Percentiles rank a stretch among this genome's conserved stretches.
Evolutionary conservation across 2,888 invertebrate genomes (phyloP).

Genomic region (Sarcophaga variegata): DNA sequence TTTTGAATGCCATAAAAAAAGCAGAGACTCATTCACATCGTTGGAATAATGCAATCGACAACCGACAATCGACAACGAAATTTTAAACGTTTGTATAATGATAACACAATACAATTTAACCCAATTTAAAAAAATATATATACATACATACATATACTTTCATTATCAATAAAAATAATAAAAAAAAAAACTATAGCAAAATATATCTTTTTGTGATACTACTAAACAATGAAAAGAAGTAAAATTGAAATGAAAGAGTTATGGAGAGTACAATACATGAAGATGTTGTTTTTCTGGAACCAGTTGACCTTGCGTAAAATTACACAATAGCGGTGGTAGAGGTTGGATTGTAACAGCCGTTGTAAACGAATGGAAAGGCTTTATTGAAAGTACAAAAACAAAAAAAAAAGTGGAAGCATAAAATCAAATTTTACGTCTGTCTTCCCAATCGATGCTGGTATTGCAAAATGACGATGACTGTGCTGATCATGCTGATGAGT

Average conservation of each 20-base stretch:
- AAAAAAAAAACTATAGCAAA: background rate
- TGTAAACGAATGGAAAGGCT: conserved; percentile 11
- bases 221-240: background rate
- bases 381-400: conserved; percentile 10
- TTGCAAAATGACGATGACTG: conserved; percentile 24
- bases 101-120: background rate
- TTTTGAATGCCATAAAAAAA: background rate
- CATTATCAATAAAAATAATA: conserved; percentile 26
- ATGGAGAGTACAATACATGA: conserved; percentile 10
- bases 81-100: background rate
- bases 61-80: background rate
- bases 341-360: background rate
- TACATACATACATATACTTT: background rate
- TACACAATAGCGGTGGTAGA: conserved; percentile 56
- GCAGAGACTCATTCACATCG: background rate
- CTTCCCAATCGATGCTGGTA: background rate
- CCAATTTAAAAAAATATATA: conserved; percentile 1
- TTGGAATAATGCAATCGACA: background rate
- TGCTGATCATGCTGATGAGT: background rate
- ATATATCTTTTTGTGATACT: background rate
- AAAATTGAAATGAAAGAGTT: conserved; percentile 3
- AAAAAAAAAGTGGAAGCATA: conserved; percentile 15
- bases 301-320: conserved; percentile 66
- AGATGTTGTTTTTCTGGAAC: conserved; percentile 38
- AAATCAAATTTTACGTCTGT: conserved; percentile 37